Conservation (phyloP, 2,797 vertebrate genomes). For the Sarcoramphus papa region DNA sequence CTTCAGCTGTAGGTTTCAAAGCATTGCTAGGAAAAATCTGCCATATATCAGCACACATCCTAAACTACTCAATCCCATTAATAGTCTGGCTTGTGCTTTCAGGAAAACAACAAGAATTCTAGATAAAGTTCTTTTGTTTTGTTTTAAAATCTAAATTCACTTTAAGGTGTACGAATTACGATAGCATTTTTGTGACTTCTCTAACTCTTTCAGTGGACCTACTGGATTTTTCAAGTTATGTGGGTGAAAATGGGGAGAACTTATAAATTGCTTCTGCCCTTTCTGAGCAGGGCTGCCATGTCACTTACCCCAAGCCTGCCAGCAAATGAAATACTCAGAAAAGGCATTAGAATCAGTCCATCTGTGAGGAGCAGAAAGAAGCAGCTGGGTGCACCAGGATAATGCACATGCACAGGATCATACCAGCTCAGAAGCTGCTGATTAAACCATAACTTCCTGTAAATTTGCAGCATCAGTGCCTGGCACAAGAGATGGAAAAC, state of each 20-base stretch:
- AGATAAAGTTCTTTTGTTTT: background rate
- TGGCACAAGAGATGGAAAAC: slow-evolving; percentile 6
- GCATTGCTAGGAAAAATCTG: background rate
- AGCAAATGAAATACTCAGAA: background rate
- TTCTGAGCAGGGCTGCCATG: background rate
- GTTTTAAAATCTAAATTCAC: background rate
- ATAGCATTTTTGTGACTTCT: background rate
- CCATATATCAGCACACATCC: background rate
- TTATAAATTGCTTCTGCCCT: background rate
- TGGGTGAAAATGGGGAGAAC: background rate
- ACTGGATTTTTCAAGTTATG: background rate
- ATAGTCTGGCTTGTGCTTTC: background rate
- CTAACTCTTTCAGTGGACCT: background rate
- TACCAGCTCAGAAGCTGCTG: slow-evolving; percentile 6
- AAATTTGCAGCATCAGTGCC: background rate
- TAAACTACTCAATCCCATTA: background rate
- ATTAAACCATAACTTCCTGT: background rate
- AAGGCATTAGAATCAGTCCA: background rate
- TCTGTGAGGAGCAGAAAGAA: background rate
- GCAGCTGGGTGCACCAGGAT: background rate
- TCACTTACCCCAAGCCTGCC: background rate
- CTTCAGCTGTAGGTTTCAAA: background rate
- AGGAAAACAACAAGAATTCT: background rate
- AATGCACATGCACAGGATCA: background rate
- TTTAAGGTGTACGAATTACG: background rate